phyloP scores from a whole-genome alignment of 2,888 invertebrate genomes.

The Candidula unifasciata region DNA sequence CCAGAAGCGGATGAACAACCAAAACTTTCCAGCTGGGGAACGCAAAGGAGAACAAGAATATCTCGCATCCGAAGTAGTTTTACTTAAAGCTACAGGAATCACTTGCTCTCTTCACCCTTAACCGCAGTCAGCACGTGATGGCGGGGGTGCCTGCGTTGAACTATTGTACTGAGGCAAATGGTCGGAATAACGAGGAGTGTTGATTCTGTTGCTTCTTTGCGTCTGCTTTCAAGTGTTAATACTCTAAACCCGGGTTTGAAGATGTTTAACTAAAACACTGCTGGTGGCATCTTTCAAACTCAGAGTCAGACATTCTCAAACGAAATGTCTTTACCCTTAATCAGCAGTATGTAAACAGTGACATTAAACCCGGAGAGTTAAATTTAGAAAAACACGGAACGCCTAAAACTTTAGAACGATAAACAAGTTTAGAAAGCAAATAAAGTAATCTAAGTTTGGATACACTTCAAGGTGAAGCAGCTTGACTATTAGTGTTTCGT shows the following conservation, averaged over 20 bases:
- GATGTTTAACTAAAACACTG: slow-evolving; percentile 1
- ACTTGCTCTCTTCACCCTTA: no score
- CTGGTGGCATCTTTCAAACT: slow-evolving; percentile 1
- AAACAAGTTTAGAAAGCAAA: neutral
- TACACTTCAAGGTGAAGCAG: neutral
- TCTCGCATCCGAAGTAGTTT: no score
- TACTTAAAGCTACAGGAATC: no score
- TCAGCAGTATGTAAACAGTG: neutral
- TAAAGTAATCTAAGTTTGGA: neutral
- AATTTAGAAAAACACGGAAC: no score
- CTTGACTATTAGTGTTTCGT: neutral
- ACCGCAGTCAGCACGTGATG: no score
- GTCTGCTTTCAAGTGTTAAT: neutral
- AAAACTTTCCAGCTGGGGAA: no score
- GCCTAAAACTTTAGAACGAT: neutral
- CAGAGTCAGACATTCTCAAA: neutral
- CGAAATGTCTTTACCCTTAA: neutral
- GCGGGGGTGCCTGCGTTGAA: neutral
- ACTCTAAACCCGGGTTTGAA: neutral
- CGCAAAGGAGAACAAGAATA: no score
- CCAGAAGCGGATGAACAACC: no score
- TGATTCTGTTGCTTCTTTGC: neutral
- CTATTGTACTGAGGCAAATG: slow-evolving; percentile 15
- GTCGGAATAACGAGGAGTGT: neutral
- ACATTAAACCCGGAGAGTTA: no score